Percentiles rank a stretch among this genome's conserved stretches.
These are phyloP conservation scores for Phalanger gymnotis DNA, from an alignment of 2,797 vertebrate species.

Conservation along the genomic window DNA sequence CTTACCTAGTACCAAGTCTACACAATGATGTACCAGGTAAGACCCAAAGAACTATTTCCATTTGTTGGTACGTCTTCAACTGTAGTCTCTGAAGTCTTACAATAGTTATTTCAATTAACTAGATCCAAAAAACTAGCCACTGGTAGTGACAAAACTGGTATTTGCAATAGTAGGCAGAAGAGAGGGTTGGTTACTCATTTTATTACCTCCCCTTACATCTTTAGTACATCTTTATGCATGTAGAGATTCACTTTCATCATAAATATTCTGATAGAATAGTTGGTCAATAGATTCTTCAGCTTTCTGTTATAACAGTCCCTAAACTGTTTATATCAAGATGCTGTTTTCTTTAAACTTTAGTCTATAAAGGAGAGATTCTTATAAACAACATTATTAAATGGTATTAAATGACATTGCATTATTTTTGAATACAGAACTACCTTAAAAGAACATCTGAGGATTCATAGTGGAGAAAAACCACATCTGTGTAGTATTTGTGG, in stretches of 20 bases:
- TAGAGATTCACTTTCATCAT: not conserved
- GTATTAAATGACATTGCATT: not conserved
- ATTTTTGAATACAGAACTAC: conserved; percentile 89
- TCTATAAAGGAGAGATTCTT: not conserved
- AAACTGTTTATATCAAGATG: not conserved
- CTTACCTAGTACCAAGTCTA: not conserved
- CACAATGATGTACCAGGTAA: not conserved
- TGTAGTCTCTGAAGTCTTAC: not conserved
- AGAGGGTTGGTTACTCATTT: not conserved
- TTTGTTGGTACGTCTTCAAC: not conserved
- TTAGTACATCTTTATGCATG: not conserved
- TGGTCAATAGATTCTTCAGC: not conserved
- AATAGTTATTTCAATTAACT: not conserved
- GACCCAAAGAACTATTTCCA: not conserved
- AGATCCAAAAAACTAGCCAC: not conserved
- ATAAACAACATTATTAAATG: not conserved
- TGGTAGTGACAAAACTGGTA: not conserved
- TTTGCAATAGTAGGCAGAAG: not conserved
- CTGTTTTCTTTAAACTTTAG: not conserved
- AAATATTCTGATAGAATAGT: not conserved
- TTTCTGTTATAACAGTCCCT: not conserved
- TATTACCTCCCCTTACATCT: not conserved
- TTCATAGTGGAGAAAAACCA: conserved; percentile 98
- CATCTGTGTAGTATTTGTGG: conserved; percentile 99
- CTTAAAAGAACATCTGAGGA: conserved; percentile 95